A percentile compares a stretch with the other conserved stretches of the same genome.
These are phyloP conservation scores for Melieria omissa DNA, from an alignment of 2,888 invertebrate genomes.

Conservation along the genomic window DNA sequence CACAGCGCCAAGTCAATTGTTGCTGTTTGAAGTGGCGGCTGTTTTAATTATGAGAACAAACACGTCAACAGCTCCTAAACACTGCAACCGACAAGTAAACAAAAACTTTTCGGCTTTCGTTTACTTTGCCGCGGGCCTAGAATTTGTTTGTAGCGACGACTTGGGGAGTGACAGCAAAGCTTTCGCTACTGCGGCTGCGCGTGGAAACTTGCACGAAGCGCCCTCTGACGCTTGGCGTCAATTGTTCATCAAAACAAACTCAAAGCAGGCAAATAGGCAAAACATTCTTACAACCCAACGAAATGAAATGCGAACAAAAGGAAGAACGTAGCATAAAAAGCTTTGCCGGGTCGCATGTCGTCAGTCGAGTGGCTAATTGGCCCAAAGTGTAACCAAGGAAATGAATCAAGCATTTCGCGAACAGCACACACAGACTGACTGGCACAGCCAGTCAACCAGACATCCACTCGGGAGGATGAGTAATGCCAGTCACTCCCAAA, in stretches of 20 bases:
- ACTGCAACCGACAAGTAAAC: not conserved
- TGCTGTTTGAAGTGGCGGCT: too few species aligned
- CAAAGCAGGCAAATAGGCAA: not conserved
- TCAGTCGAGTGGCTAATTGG: not conserved
- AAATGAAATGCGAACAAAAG: not conserved
- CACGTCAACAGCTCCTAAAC: too few species aligned
- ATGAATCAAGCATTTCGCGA: not conserved
- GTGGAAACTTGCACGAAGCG: too few species aligned
- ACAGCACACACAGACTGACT: not conserved
- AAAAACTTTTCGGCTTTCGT: not conserved
- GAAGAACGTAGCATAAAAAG: not conserved
- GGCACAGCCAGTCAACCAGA: not conserved
- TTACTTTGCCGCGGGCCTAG: too few species aligned
- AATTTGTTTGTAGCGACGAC: too few species aligned
- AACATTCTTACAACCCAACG: not conserved
- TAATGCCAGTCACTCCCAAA: slow-evolving; percentile 25
- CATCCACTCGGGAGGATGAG: slow-evolving; percentile 12
- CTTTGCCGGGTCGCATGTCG: not conserved
- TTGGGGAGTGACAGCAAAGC: too few species aligned
- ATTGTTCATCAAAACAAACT: not conserved
- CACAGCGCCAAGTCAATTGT: too few species aligned
- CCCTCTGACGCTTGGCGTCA: too few species aligned
- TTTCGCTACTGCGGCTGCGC: too few species aligned
- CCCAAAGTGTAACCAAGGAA: slow-evolving; percentile 1
- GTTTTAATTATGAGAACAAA: too few species aligned